Base-by-base conservation (phyloP, 2,888 invertebrate genomes). In the Nasonovia ribisnigri region DNA sequence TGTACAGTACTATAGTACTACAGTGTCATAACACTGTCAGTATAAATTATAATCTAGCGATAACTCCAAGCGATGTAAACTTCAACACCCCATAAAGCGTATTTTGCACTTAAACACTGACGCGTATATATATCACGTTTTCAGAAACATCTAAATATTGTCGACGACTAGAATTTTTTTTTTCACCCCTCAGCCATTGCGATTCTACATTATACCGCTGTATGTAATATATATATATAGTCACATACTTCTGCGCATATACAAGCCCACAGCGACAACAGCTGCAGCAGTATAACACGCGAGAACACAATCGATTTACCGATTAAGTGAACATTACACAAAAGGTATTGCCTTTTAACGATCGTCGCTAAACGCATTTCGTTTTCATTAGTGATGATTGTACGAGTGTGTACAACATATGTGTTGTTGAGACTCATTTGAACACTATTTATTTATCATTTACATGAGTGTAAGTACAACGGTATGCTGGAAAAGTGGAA, bases 1-100 rank as follows among this genome's bases (percentile, higher is more conserved):
- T n/a, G 16, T 67, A 67, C 20, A 13, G n/a, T n/a, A 67, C 13
- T 48, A 48, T 16, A 60, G 8, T 57, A 29, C 26, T 2, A 29
- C n/a, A 4, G n/a, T n/a, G n/a, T n/a, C n/a, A 67, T 67, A 54
- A n/a, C 67, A 60, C 16, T 67, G 67, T n/a, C 67, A 16, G 67
- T 67, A 67, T 67, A n/a, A n/a, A 67, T 67, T 67, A 67, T n/a
- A 67, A 67, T 67, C 16, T 67, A 67, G 67, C n/a, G n/a, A 67
- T 67, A 67, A 67, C 67, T n/a, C 16, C 16, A n/a, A 67, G n/a
- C n/a, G n/a, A 67, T 67, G n/a, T 67, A 67, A 67, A 16, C n/a
- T 67, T n/a, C n/a, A n/a, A 67, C n/a, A 67, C 13, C n/a, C n/a
- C n/a, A 67, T 67, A 67, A 13, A 67, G 20, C 24, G n/a, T 67